Evolutionary conservation across 2,797 vertebrate genomes (phyloP).

Genomic region (Coracias cyanogaster): DNA sequence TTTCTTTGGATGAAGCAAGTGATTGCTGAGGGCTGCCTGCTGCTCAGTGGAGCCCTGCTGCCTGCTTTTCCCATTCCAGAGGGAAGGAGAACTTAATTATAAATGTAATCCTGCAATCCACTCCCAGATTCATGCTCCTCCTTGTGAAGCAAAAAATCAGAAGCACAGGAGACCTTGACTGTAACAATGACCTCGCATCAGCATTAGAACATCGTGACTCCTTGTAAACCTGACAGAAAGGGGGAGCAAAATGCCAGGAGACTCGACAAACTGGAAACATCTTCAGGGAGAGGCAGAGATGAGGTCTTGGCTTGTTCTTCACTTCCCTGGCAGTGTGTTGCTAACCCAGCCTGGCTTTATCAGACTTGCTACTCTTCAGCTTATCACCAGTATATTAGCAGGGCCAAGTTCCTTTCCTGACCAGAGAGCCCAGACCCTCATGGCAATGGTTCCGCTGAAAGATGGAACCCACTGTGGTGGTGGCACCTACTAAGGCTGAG

Average conservation of each 20-base stretch:
- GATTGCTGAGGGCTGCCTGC: neutral
- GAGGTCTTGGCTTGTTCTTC: neutral
- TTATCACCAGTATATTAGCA: neutral
- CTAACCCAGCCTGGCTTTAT: neutral
- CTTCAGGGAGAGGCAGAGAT: neutral
- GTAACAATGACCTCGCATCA: neutral
- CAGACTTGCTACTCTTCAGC: neutral
- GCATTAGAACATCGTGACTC: neutral
- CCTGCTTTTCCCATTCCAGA: neutral
- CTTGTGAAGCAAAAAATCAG: neutral
- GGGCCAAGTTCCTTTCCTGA: neutral
- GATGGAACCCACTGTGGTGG: too few species aligned
- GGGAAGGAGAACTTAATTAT: neutral
- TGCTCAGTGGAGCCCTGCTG: neutral
- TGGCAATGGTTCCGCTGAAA: neutral
- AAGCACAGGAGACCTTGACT: neutral
- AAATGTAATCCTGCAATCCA: accelerated
- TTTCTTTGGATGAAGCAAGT: neutral
- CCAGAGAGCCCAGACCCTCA: neutral
- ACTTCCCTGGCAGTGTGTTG: accelerated
- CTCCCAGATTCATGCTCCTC: neutral
- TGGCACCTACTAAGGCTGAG: neutral
- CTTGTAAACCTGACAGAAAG: neutral
- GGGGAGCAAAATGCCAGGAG: neutral
- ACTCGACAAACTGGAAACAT: neutral